Base-by-base conservation (phyloP, 2,888 invertebrate species). In the Uloborus plumipes region DNA sequence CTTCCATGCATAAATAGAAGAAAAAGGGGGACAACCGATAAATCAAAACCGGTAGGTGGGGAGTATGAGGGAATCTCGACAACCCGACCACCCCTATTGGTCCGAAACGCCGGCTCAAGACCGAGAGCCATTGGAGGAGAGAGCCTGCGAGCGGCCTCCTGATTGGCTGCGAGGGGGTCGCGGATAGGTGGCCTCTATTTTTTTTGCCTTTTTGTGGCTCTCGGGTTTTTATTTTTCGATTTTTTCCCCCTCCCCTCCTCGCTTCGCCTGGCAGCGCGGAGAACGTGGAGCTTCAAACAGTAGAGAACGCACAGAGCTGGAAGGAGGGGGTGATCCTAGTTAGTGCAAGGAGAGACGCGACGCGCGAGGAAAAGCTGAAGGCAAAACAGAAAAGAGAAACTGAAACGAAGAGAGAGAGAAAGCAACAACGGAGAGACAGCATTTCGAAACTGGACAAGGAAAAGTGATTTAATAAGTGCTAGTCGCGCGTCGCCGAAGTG, bases 1-100 rank as follows among this genome's bases (percentile, higher is more conserved):
- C 62, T 39, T 62, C 62, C 69, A 22, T 58, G 77, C 77, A 78
- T 78, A 77, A 77, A 71, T 64, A 73, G 59, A 67, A 65, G n/a
- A 51, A 53, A 53, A 73, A 74, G 22, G 59, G 53, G 61, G 50
- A 70, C 74, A 74, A 18, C 58, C 62, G 74, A 64, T 81, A 81
- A 81, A 81, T 81, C 80, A 81, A 74, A 81, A 81, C 64, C 69
- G 58, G 11, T 74, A 55, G 75, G 80, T 74, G 74, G 80, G 80
- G 64, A 70, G 75, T 74, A 81, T 58, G 26, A 70, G 80, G 80
- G 80, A 81, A 74, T 81, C 80, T 70, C 59, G 62, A 70, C 39
- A 58, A 70, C 74, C 49, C 65, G 69, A 64, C 61, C 74, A 81
- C 80, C 80, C 80, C 80, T 70, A 81, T 81, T 81, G 80, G 80